Conservation (phyloP, 2,888 invertebrate species). For the Oscheius myriophilus region DNA sequence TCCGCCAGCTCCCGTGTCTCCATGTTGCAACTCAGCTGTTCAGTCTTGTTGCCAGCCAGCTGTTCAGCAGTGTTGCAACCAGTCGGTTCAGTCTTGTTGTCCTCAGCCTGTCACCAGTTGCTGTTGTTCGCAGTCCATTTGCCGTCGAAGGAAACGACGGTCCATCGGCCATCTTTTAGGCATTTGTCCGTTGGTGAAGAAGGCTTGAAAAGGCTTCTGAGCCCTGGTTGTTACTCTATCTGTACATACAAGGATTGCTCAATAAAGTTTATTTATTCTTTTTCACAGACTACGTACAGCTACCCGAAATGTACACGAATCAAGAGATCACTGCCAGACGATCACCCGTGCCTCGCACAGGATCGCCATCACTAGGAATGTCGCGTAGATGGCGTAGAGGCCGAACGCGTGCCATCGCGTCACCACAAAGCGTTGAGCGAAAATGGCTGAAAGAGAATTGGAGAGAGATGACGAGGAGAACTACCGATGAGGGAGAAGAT, state of each 20-base stretch:
- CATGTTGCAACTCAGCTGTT: constrained; percentile 23
- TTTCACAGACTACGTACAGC: no score
- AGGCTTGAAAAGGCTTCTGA: not conserved
- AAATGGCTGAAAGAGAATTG: constrained; percentile 33
- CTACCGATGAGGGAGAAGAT: constrained; percentile 41
- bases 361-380: constrained; percentile 41
- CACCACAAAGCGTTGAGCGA: constrained; percentile 39
- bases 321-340: constrained; percentile 33
- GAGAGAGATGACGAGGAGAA: not conserved
- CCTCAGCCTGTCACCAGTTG: constrained; percentile 21
- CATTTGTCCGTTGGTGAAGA: constrained; percentile 3
- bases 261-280: no score
- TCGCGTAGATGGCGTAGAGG: constrained; percentile 40
- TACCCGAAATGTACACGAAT: no score
- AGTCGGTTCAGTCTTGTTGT: constrained; percentile 20
- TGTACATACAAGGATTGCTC: no score
- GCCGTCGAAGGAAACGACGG: constrained; percentile 23
- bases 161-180: constrained; percentile 21
- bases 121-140: constrained; percentile 24
- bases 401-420: constrained; percentile 40
- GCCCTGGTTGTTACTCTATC: no score
- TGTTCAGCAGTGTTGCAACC: constrained; percentile 13
- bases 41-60: constrained; percentile 24
- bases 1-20: constrained; percentile 8
- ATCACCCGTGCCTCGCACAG: constrained; percentile 47